Evolutionary conservation across 2,888 invertebrate species (phyloP).

Genomic region (Hydrotaea cyrtoneurina): DNA sequence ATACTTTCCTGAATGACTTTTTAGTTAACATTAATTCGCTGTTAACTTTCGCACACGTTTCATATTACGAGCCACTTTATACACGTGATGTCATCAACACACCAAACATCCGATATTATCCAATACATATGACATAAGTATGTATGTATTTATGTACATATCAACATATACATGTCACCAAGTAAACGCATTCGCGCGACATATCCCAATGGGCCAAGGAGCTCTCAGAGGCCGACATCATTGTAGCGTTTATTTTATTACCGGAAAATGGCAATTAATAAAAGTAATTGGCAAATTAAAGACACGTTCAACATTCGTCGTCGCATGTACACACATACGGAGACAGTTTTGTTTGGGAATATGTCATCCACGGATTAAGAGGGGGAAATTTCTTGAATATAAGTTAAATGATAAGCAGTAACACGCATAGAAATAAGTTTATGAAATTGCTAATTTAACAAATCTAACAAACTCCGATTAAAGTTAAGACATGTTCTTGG

Average conservation of each 20-base stretch:
- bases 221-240: not conserved
- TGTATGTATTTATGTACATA: too few relatives aligned
- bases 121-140: too few relatives aligned
- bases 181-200: too few relatives aligned
- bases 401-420: not conserved
- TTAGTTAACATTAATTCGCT: too few relatives aligned
- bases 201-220: not conserved
- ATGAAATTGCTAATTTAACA: not conserved
- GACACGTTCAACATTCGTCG: not conserved
- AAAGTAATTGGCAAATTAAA: conserved; percentile 18
- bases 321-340: too few relatives aligned
- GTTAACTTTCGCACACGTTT: too few relatives aligned
- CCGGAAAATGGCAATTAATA: conserved; percentile 15
- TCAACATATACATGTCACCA: too few relatives aligned
- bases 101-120: too few relatives aligned
- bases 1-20: too few relatives aligned
- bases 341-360: not conserved
- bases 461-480: not conserved
- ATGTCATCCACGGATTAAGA: not conserved
- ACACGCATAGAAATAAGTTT: not conserved
- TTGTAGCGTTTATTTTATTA: conserved; percentile 3
- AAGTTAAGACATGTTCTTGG: not conserved
- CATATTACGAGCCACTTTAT: too few relatives aligned
- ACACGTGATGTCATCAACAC: too few relatives aligned
- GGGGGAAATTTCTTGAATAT: not conserved